A percentile compares a stretch with the other conserved stretches of the same genome.
Conservation (phyloP, 2,888 invertebrate genomes). For the Odontomyia ornata region DNA sequence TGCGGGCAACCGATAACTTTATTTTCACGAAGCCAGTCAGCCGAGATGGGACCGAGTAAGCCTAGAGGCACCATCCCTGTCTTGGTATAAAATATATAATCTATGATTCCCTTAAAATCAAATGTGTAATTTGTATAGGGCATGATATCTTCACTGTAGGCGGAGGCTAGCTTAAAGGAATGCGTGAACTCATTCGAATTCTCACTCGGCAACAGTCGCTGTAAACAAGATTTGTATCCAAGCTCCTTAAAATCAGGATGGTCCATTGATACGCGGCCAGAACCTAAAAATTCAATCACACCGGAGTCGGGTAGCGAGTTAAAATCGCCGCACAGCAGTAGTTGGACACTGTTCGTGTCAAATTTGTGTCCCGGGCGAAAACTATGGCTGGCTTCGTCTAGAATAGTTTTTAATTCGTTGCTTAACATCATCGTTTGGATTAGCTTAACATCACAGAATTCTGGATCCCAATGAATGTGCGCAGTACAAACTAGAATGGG, state of each 20-base stretch:
- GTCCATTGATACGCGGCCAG: slow-evolving; percentile 88
- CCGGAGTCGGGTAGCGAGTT: slow-evolving; percentile 98
- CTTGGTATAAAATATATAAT: slow-evolving; percentile 98
- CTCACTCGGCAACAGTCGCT: slow-evolving; percentile 87
- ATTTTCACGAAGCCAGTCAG: slow-evolving; percentile 93
- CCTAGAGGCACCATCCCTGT: slow-evolving; percentile 95
- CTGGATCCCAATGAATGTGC: slow-evolving; percentile 99
- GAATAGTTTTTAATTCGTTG: slow-evolving; percentile 87
- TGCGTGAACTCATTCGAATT: slow-evolving; percentile 91
- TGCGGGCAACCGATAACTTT: slow-evolving; percentile 98
- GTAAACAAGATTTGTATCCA: slow-evolving; percentile 89
- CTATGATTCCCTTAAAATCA: slow-evolving; percentile 99
- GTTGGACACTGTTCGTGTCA: slow-evolving; percentile 83
- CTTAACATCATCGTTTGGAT: slow-evolving; percentile 99
- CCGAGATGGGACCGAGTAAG: slow-evolving; percentile 91
- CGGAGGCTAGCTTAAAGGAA: slow-evolving; percentile 94
- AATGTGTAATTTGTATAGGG: slow-evolving; percentile 99
- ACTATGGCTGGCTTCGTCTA: slow-evolving; percentile 85
- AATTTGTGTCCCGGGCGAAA: slow-evolving; percentile 77
- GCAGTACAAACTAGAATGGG: slow-evolving; percentile 96
- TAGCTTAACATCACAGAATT: slow-evolving; percentile 98
- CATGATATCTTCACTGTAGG: slow-evolving; percentile 95
- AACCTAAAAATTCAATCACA: slow-evolving; percentile 93
- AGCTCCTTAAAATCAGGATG: slow-evolving; percentile 97
- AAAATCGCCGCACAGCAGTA: slow-evolving; percentile 96